Evolutionary conservation across 2,113 vertebrate genomes (phyloP), one percentile per base, ranked within the genome.

Genomic region (Tichodroma muraria): DNA sequence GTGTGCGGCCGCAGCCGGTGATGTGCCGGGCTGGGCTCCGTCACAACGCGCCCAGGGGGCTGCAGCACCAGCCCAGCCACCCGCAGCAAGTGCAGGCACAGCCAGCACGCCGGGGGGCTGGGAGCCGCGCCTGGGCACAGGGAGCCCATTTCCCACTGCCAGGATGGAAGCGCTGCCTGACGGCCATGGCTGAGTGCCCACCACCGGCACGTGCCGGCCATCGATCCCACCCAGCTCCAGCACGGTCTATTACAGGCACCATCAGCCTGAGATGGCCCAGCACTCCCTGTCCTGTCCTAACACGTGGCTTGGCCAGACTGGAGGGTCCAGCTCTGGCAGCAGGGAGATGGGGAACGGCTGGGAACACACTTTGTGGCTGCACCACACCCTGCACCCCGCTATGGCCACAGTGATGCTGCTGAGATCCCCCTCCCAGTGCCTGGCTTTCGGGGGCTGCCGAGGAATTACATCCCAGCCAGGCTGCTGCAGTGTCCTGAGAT

Each of bases 91-190:
- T 2, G 2, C 22, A 33, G 81, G 17, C 68, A 37, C 10, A 10
- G 69, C 38, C 44, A 10, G 8, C 5, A 2, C 2, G 15, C 59
- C 0, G 10, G 19, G 33, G 53, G 37, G 66, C 20, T 4, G 18
- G 64, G 31, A 54, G 60, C 65, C 3, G 5, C 8, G 31, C 35
- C 56, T 3, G 7, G 31, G 44, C 6, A 25, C 35, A 2, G 72
- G 50, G 38, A 82, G 47, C 44, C 61, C 23, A 8, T 54, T 61
- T 64, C 49, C 75, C 60, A 11, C 17, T 2, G 35, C 22, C 66
- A 27, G 82, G 12, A 0, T 0, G 3, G 13, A 15, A 0, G 15
- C 0, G 38, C 7, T 4, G 68, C 35, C 71, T 53, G 69, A 8
- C 1, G 11, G 84, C 16, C 80, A 90, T 4, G 27, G 83, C 83